Conservation (phyloP, 2,888 invertebrate species). For the Scaptomyza reducta region DNA sequence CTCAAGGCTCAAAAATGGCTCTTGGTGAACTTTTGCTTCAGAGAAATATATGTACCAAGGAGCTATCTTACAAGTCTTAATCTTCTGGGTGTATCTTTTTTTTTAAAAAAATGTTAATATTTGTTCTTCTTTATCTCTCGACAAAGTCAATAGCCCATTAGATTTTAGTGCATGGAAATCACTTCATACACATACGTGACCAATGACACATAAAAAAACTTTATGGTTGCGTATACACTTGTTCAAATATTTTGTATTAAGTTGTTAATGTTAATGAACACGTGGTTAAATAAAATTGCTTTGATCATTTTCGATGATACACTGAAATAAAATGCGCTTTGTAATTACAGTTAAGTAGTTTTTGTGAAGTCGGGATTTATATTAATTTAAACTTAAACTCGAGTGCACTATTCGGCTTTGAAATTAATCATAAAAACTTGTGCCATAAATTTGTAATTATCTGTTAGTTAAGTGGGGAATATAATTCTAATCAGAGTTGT, state of each 20-base stretch:
- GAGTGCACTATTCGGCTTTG: not conserved
- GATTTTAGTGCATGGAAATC: not conserved
- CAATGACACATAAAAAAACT: conserved; percentile 16
- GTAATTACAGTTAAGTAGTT: not conserved
- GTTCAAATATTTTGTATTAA: conserved; percentile 13
- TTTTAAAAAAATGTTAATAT: not conserved
- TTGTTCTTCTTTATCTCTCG: not conserved
- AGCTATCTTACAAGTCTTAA: not conserved
- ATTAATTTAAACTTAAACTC: not conserved
- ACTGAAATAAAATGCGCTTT: not conserved
- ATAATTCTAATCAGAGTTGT: not conserved
- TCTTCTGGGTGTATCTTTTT: not conserved
- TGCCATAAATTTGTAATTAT: not conserved
- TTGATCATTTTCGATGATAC: not conserved
- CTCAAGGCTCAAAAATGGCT: too few species aligned
- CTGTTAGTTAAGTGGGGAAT: not conserved
- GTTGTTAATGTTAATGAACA: conserved; percentile 8
- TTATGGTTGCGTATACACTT: conserved; percentile 2
- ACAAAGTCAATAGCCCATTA: not conserved
- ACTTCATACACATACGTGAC: conserved; percentile 41
- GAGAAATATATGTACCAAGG: not conserved
- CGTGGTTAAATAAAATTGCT: not conserved
- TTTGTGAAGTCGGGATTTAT: not conserved
- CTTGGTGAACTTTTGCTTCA: conserved; percentile 2
- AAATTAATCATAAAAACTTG: not conserved